These are phyloP conservation scores for Ctenoplectra terminalis DNA, from an alignment of 1,140 invertebrate species.

Conservation along the genomic window DNA sequence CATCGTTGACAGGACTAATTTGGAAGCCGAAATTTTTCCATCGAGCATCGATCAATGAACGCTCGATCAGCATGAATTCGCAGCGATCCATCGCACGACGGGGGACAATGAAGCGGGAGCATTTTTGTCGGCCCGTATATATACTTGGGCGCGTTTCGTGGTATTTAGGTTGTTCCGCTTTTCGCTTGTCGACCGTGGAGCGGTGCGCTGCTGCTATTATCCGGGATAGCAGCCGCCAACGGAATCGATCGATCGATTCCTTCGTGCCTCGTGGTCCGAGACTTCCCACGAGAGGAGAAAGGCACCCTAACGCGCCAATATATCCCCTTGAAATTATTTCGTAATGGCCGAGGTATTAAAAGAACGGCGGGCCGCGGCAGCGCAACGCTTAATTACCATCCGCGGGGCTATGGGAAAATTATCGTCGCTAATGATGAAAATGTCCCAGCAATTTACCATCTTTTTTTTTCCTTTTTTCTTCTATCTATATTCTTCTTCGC, in stretches of 20 bases:
- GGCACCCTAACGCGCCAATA: conserved; percentile 49
- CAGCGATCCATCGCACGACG: not conserved
- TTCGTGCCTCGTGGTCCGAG: conserved; percentile 49
- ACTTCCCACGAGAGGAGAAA: conserved; percentile 48
- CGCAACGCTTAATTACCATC: conserved; percentile 44
- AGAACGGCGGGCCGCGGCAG: conserved; percentile 28
- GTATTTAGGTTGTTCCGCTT: conserved; percentile 57
- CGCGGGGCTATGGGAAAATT: conserved; percentile 35
- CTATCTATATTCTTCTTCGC: too few relatives aligned
- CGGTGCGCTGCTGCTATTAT: conserved; percentile 48
- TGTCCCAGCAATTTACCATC: too few relatives aligned
- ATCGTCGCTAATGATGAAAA: conserved; percentile 40
- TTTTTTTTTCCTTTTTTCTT: not conserved
- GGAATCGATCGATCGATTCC: conserved; percentile 59
- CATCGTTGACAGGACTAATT: not conserved
- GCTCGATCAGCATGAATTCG: not conserved
- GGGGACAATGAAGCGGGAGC: conserved; percentile 5
- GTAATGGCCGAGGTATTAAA: conserved; percentile 52
- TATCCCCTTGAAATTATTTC: conserved; percentile 56
- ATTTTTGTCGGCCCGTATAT: conserved; percentile 22
- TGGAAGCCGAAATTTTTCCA: not conserved
- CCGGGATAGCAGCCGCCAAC: conserved; percentile 48
- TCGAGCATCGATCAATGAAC: conserved; percentile 12
- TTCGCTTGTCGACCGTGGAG: conserved; percentile 46
- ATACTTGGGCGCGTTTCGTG: conserved; percentile 40